These are phyloP conservation scores for Grantiella picta DNA, from an alignment of 2,113 vertebrate genomes.

Conservation along the genomic window DNA sequence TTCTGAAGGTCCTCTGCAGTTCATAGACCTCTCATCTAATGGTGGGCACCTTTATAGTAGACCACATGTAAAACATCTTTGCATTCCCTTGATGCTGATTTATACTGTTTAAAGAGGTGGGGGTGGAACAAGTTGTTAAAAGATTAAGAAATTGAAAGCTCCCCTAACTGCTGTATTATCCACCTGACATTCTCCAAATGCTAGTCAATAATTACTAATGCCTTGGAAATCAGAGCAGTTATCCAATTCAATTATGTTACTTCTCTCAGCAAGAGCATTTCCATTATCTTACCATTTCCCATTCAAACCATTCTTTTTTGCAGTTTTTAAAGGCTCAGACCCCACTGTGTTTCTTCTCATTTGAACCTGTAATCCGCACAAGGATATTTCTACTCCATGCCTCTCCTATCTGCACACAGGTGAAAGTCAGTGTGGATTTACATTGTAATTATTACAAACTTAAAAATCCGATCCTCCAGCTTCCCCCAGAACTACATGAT, in stretches of 20 bases:
- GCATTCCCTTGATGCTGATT: slow-evolving; percentile 12
- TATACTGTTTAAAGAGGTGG: slow-evolving; percentile 9
- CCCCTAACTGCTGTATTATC: slow-evolving; percentile 14
- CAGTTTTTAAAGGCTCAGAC: neutral
- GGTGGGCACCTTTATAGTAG: neutral
- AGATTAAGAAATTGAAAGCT: slow-evolving; percentile 43
- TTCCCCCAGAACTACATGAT: neutral
- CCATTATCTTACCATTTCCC: neutral
- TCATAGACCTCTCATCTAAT: neutral
- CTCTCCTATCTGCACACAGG: neutral
- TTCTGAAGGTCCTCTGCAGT: neutral
- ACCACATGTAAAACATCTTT: neutral
- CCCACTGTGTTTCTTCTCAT: neutral
- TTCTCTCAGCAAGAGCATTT: neutral
- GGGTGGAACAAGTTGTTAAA: slow-evolving; percentile 8
- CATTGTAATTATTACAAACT: neutral
- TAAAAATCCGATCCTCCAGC: neutral
- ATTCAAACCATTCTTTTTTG: neutral
- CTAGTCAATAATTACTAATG: slow-evolving; percentile 39
- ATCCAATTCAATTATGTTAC: neutral
- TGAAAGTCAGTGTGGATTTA: neutral
- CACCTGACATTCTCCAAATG: slow-evolving; percentile 31
- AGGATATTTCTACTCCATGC: neutral
- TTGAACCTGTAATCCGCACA: neutral
- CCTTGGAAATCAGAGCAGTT: slow-evolving; percentile 16